Evolutionary conservation across 1,140 invertebrate species (phyloP).

Genomic region (Drosophila santomea): DNA sequence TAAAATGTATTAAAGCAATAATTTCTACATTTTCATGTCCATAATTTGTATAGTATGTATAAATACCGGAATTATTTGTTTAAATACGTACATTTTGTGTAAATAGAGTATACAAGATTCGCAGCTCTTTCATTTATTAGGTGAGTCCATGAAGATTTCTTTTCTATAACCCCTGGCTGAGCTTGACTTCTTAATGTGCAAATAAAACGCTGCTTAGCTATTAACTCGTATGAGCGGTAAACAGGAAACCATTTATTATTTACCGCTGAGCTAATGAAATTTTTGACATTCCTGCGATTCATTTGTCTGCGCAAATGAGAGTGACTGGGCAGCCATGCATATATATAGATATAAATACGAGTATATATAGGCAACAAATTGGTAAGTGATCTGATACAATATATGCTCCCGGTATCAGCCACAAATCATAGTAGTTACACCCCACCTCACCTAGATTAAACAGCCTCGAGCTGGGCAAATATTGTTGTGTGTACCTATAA

Average conservation of each 20-base stretch:
- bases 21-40: too few relatives aligned
- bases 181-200: slow-evolving; percentile 18
- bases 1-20: too few relatives aligned
- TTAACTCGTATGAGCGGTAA: background rate
- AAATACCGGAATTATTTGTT: too few relatives aligned
- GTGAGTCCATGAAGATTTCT: background rate
- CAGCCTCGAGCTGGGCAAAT: slow-evolving; percentile 47
- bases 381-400: slow-evolving; percentile 32
- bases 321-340: slow-evolving; percentile 12
- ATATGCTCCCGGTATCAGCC: background rate
- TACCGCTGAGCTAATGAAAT: slow-evolving; percentile 24
- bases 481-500: slow-evolving; percentile 64
- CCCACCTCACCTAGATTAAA: slow-evolving; percentile 15
- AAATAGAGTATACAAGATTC: background rate
- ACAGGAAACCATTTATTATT: slow-evolving; percentile 6
- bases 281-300: slow-evolving; percentile 9
- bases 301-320: slow-evolving; percentile 1
- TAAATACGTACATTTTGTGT: too few relatives aligned
- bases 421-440: slow-evolving; percentile 1
- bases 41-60: too few relatives aligned
- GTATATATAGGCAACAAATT: slow-evolving; percentile 5
- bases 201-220: slow-evolving; percentile 10
- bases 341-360: background rate
- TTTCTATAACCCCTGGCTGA: slow-evolving; percentile 2
- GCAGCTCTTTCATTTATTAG: too few relatives aligned